Evolutionary conservation across 2,797 vertebrate species (phyloP), one percentile per base, ranked within the genome.

Genomic region (Danionella dracula): DNA sequence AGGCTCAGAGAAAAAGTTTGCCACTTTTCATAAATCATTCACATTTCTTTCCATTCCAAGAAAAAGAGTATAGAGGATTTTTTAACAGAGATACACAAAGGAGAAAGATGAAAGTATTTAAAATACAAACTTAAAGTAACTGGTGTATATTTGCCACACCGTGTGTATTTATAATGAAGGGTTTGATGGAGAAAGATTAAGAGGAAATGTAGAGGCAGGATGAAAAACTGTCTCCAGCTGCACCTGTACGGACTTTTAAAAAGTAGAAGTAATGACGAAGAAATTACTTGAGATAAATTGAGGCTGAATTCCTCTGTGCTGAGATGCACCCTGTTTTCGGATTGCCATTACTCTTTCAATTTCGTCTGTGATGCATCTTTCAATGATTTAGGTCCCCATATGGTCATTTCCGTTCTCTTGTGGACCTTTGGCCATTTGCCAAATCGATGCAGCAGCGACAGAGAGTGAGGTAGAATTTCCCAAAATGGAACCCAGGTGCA

Each of bases 281-380:
- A 86, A 88, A 90, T 90, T 83, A 79, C 82, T 84, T 62, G 81
- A 90, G 91, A 93, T 90, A 84, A 90, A 93, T 92, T 77, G 79
- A 89, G 87, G 83, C 72, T 90, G 90, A 92, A 71, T 63, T 70
- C 70, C 79, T 75, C 82, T 77, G 78, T 77, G 78, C 73, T 46
- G 82, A 79, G 83, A 81, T 68, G 77, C 77, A 76, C 82, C 82
- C 81, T 84, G 69, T 80, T 80, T 70, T 85, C 83, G 72, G 71
- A 73, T 81, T 70, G 79, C 85, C 86, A 91, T 93, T 92, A 91
- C 79, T 90, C 87, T 89, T 92, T 84, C 90, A 89, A 90, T 93
- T 92, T 89, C 66, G 76, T 71, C 59, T 40, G 72, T 82, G 80
- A 71, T 74, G 82, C 76, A 79, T 88, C 81, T 87, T 87, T 87